A percentile compares a stretch with the other conserved stretches of the same genome.
Conservation (phyloP, 2,113 vertebrate genomes). For the Aegotheles bennettii region DNA sequence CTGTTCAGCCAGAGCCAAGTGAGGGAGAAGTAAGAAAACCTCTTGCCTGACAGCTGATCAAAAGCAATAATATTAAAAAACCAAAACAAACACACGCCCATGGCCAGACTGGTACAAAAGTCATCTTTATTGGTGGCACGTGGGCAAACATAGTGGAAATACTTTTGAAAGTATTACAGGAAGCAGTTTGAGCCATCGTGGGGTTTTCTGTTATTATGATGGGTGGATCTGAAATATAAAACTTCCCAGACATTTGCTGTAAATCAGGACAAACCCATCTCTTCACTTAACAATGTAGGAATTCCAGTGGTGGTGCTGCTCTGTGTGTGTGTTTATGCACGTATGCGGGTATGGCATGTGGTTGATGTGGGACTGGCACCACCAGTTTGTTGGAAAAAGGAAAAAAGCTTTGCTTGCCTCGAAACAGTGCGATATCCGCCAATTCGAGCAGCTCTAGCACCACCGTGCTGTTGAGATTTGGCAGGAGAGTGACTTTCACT, state of each 20-base stretch:
- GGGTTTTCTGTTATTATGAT: not conserved
- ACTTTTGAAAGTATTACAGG: not conserved
- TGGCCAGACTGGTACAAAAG: not conserved
- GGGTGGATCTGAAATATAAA: slow-evolving; percentile 5
- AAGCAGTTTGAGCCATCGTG: not conserved
- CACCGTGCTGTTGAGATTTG: slow-evolving; percentile 41
- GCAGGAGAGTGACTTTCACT: slow-evolving; percentile 9
- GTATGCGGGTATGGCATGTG: not conserved
- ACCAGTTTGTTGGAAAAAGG: not conserved
- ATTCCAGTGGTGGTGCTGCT: not conserved
- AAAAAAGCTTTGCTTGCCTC: not conserved
- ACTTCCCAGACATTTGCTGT: not conserved
- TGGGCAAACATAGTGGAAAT: not conserved
- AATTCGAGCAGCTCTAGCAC: slow-evolving; percentile 35
- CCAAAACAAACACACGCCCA: not conserved
- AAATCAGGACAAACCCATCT: not conserved
- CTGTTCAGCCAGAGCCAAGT: not conserved
- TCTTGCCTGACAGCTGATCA: not conserved
- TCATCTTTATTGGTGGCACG: not conserved
- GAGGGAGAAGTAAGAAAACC: not conserved
- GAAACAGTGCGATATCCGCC: not conserved
- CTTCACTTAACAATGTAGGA: not conserved
- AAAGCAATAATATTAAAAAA: not conserved
- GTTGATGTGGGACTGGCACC: not conserved
- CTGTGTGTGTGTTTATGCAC: not conserved